Base-by-base conservation (phyloP, 2,113 vertebrate genomes). In the Etia nguti region DNA sequence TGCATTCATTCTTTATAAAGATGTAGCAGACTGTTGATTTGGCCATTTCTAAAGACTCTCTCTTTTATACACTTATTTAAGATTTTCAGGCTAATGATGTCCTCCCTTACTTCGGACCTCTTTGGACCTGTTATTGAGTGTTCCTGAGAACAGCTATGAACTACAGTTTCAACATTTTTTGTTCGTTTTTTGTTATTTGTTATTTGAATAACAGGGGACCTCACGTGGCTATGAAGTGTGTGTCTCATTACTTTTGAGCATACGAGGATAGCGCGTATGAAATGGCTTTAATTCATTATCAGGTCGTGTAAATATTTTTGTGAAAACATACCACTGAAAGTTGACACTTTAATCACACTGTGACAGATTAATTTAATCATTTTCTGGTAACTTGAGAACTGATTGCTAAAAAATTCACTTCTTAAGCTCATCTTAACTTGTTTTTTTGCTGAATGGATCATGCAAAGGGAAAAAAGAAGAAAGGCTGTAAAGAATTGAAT, bases 61-160 rank as follows among this genome's bases (percentile, higher is more conserved):
- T 65, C 60, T 65, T n/a, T 65, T 20, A 36, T 65, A 31, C 9
- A 34, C 31, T 65, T 65, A 12, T 6, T 65, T 65, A 36, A 9
- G 18, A 65, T 65, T 65, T 38, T 7, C 0, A 0, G 31, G 18
- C 60, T 65, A 5, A 38, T 5, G 34, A 6, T 65, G 60, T 20
- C 60, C 31, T 12, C 3, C 4, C 18, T 65, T 36, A 36, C 31
- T 4, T 65, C 11, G 18, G 4, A 68, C 10, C 29, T 34, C 29
- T 29, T 16, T 20, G 3, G 9, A 20, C 34, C 0, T 68, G 0
- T 38, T n/a, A n/a, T n/a, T 68, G 34, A 68, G 56, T n/a, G 60
- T 38, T 65, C 10, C 31, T 0, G 31, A 12, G 31, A 65, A 38
- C 34, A 65, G 60, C 34, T 36, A 65, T 3, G 18, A 36, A 36